These are phyloP conservation scores for Drosophila dunni DNA, from an alignment of 1,140 invertebrate genomes.

Conservation along the genomic window DNA sequence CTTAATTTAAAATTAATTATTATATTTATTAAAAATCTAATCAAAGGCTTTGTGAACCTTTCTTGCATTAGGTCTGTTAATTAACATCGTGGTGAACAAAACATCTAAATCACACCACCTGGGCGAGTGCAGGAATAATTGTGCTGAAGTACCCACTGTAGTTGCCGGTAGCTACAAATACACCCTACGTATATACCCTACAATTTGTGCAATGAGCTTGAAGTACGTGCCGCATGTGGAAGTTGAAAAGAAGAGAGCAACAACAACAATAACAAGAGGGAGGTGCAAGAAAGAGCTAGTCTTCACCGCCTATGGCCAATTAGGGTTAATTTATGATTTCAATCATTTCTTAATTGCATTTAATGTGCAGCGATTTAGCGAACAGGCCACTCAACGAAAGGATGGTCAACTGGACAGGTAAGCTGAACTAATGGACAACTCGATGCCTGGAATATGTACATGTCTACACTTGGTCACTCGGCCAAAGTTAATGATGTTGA, in stretches of 20 bases:
- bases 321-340: constrained; percentile 82
- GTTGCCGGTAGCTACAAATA: constrained; percentile 66
- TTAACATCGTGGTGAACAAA: constrained; percentile 1
- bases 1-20: too few relatives aligned
- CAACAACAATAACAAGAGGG: neutral
- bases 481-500: constrained; percentile 74
- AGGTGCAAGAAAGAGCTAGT: neutral
- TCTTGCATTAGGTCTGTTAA: neutral
- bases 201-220: constrained; percentile 63
- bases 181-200: constrained; percentile 44
- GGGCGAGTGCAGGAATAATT: neutral
- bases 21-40: too few relatives aligned
- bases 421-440: neutral
- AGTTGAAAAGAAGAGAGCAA: constrained; percentile 22
- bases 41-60: too few relatives aligned
- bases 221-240: constrained; percentile 57
- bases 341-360: constrained; percentile 83
- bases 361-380: constrained; percentile 79
- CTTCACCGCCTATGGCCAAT: constrained; percentile 70
- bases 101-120: neutral
- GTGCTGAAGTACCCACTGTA: constrained; percentile 22
- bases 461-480: constrained; percentile 64
- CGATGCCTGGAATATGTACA: neutral
- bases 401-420: constrained; percentile 17
- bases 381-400: constrained; percentile 36